phyloP scores from a whole-genome alignment of 2,113 vertebrate species.

The Piaya cayana region DNA sequence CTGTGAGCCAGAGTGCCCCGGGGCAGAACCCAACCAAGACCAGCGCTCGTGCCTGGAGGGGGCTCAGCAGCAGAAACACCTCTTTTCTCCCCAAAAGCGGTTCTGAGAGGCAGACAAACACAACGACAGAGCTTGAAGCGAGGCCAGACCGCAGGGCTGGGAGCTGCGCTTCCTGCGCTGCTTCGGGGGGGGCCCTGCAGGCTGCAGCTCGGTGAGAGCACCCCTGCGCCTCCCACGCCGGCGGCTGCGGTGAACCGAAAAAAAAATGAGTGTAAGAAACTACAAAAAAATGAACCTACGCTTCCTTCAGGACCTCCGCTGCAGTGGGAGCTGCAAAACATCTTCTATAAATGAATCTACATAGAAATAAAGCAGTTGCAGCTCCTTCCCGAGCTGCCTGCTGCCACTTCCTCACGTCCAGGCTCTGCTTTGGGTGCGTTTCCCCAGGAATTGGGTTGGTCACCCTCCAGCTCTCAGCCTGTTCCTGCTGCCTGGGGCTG shows the following conservation, averaged over 20 bases:
- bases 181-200: rapidly evolving
- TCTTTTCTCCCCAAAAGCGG: background rate
- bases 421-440: background rate
- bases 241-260: background rate
- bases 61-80: background rate
- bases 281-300: background rate
- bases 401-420: rapidly evolving
- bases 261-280: background rate
- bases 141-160: background rate
- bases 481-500: background rate
- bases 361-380: background rate
- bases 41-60: background rate
- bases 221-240: background rate
- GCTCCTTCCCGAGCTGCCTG: background rate
- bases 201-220: background rate
- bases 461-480: background rate
- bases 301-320: background rate
- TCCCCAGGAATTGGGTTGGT: background rate
- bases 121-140: background rate
- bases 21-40: background rate
- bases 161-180: background rate
- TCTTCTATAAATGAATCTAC: background rate
- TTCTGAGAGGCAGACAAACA: background rate
- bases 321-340: background rate
- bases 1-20: rapidly evolving